Evolutionary conservation across 2,113 vertebrate genomes (phyloP).

Genomic region (Numida meleagris): DNA sequence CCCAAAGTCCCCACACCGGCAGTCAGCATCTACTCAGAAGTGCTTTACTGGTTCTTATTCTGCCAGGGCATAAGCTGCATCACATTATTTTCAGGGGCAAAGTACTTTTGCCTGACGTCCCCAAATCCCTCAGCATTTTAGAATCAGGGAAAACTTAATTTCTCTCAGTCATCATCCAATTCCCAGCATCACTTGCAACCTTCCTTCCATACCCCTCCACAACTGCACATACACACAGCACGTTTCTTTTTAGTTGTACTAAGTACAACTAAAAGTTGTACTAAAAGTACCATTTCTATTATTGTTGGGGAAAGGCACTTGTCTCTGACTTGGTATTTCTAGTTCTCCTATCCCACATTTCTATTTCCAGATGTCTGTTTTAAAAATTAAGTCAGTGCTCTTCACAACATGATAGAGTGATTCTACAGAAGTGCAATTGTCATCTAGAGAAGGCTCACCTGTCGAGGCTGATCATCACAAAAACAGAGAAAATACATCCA

Average conservation of each 20-base stretch:
- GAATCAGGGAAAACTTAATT: not conserved
- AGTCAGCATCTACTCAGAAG: not conserved
- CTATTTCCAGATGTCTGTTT: constrained; percentile 30
- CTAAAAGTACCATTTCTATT: not conserved
- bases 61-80: not conserved
- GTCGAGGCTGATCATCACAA: not conserved
- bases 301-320: not conserved
- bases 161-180: not conserved
- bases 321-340: not conserved
- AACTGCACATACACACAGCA: not conserved
- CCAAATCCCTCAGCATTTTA: constrained; percentile 5
- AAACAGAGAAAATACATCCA: not conserved
- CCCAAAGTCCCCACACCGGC: not conserved
- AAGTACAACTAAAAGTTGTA: too few species aligned
- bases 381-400: not conserved
- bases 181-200: not conserved
- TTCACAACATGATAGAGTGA: not conserved
- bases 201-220: not conserved
- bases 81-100: not conserved
- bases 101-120: not conserved
- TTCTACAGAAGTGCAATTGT: not conserved
- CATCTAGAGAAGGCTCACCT: not conserved
- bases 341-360: constrained; percentile 10
- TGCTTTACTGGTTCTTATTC: not conserved
- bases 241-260: not conserved